Evolutionary conservation across 2,888 invertebrate species (phyloP), one percentile per base, ranked within the genome.

Genomic region (Aphelenchoides bicaudatus): DNA sequence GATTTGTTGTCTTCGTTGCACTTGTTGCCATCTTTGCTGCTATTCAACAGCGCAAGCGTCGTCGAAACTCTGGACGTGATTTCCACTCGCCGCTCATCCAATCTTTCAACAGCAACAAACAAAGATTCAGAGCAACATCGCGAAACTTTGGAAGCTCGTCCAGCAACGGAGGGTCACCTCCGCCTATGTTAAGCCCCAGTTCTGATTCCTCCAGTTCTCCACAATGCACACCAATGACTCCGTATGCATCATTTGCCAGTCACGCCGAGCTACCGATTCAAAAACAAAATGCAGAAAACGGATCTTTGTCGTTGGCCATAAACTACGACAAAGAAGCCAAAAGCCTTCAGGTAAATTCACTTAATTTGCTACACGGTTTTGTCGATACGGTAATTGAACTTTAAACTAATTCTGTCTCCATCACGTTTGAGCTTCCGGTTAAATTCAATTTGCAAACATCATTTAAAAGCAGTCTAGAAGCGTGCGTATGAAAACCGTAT

Each of bases 251-350:
- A 16, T 60, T 62, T 21, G 27, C 49, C 28, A 29, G 54, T 2
- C 28, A 13, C 30, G 37, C 21, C 10, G 55, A 34, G 39, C 29
- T 47, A 29, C 62, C 46, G 37, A 28, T 49, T 13, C 46, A 53
- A 6, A 10, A 68, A 46, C 62, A 70, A n/a, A 65, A 68, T 38
- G 59, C 62, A 6, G 66, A 74, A 39, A 63, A 73, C 25, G 78
- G 78, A 49, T 60, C 58, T 47, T 66, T 78, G 53, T 62, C 73
- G 31, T 69, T 78, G 58, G 63, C 68, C 16, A 56, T 78, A 46
- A 59, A 66, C 31, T 78, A 78, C 56, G 74, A 75, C 54, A 65
- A 69, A 4, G 66, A 70, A 43, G 66, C 63, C 16, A 49, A 67
- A 39, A 67, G 75, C 4, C 71, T 78, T 34, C 72, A 74, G 60